These are phyloP conservation scores for Meloe dianella DNA, from an alignment of 2,888 invertebrate species.

Conservation along the genomic window DNA sequence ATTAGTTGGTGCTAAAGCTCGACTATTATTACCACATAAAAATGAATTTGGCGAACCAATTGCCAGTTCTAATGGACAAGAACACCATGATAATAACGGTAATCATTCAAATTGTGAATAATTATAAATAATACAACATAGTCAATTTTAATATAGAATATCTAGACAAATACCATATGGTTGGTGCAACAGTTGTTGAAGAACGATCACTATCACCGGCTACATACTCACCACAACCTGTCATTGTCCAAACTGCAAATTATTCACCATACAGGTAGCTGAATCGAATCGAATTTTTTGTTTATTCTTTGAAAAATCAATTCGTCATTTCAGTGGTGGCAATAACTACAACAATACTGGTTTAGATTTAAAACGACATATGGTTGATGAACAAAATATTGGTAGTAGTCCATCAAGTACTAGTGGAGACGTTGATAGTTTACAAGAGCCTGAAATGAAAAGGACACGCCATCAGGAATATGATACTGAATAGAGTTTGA, in stretches of 20 bases:
- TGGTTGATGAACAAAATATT: conserved; percentile 53
- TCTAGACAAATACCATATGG: conserved; percentile 62
- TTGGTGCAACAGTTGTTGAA: conserved; percentile 60
- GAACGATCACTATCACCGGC: conserved; percentile 66
- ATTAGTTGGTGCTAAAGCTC: conserved; percentile 60
- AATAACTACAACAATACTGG: conserved; percentile 49
- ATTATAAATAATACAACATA: background rate
- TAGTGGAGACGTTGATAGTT: conserved; percentile 48
- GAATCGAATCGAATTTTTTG: background rate
- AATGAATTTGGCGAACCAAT: conserved; percentile 65
- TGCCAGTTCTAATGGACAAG: conserved; percentile 53
- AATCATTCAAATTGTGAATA: conserved; percentile 11
- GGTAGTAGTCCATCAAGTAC: conserved; percentile 56
- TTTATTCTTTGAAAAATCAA: too few species aligned
- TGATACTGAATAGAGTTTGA: conserved; percentile 53
- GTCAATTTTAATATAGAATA: conserved; percentile 31
- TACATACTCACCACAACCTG: conserved; percentile 66
- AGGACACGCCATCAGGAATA: conserved; percentile 53
- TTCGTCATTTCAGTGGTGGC: conserved; percentile 34
- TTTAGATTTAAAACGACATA: conserved; percentile 56
- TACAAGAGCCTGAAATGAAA: conserved; percentile 56
- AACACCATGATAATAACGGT: conserved; percentile 55
- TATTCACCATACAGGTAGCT: conserved; percentile 65
- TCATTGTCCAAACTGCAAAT: conserved; percentile 66
- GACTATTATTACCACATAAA: conserved; percentile 66